Base-by-base conservation (phyloP, 2,113 vertebrate species). In the Micronycteris hirsuta region DNA sequence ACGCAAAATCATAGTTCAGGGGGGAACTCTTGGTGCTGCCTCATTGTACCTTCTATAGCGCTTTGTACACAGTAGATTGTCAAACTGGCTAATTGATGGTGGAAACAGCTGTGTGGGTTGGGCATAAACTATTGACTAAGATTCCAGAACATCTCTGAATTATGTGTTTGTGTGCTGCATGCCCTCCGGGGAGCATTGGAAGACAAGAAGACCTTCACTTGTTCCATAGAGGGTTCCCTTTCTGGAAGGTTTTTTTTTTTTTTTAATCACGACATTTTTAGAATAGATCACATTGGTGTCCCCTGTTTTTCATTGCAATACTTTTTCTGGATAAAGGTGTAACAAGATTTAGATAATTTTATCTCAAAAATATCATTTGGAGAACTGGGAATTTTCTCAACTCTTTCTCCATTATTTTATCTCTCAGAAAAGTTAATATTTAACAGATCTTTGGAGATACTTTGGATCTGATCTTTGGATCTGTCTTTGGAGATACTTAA, bases 1-100 rank as follows among this genome's bases (percentile, higher is more conserved):
- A 86, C 47, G 61, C 67, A 94, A 84, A 97, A n/a, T 63, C 52
- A 38, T 78, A 43, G 56, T 84, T 95, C 54, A 89, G 24, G n/a
- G 73, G 15, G 58, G 78, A 92, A 78, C 86, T 93, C 84, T 94
- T 90, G 81, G 52, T 84, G 54, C 38, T 83, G 0, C 52, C 41
- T 77, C 41, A 0, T 41, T 65, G 4, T 65, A 58, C 65, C 38
- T 81, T 88, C 52, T 22, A 3, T 19, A 90, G 49, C 41, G 33
- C 77, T 95, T 96, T 95, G 49, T 92, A 65, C 65, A 71, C 43
- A 45, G 70, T 68, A 82, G 90, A 76, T 85, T 92, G 56, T 93
- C 94, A 58, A 82, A 71, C 36, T 78, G 83, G 61, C 71, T 97
- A 96, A 97, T 97, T 98, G 95, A 97, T 97, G 77, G 97, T 93